Base-by-base conservation (phyloP, 1,140 invertebrate genomes). In the Amyelois transitella region DNA sequence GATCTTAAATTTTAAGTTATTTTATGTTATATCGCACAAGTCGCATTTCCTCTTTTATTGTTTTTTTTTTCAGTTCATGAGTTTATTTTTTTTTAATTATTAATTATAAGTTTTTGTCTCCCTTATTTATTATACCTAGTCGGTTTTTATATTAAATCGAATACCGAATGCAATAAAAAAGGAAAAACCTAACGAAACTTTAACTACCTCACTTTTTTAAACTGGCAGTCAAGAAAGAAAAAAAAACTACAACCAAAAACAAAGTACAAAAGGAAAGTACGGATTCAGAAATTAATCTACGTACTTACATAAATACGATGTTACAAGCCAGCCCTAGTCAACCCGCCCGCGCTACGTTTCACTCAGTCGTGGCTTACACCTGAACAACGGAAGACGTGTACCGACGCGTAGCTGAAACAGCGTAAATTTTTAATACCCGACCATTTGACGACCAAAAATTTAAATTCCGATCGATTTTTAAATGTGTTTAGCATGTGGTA, bases 391-490 rank as follows among this genome's bases (percentile, higher is more conserved):
- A 51, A 59, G 58, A 10, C 68, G 71, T 51, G 59, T 57, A 18
- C 17, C 12, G 51, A 6, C 59, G 38, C 43, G 18, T 18, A 6
- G n/a, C 53, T 43, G 55, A 20, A 45, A 20, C 1, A 28, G 20
- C 71, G 72, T 80, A 65, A 76, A 81, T 79, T 78, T 73, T 80
- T 72, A 79, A 81, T 78, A 60, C 66, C 65, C 58, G 63, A 62
- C 65, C 62, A 60, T 69, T 65, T 47, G 47, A 18, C 56, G 54
- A 53, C 53, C 53, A 18, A 60, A 19, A 60, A 55, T 55, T 51
- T 21, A 48, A 55, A 51, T 55, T 55, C 44, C 43, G 22, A 57
- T 53, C 47, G 18, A 43, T 53, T 53, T 62, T 58, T 51, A 54
- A 53, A 52, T 45, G 44, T 55, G 32, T 51, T 22, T 62, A 32